Conservation (phyloP, 2,113 vertebrate species). For the Macaca mulatta region DNA sequence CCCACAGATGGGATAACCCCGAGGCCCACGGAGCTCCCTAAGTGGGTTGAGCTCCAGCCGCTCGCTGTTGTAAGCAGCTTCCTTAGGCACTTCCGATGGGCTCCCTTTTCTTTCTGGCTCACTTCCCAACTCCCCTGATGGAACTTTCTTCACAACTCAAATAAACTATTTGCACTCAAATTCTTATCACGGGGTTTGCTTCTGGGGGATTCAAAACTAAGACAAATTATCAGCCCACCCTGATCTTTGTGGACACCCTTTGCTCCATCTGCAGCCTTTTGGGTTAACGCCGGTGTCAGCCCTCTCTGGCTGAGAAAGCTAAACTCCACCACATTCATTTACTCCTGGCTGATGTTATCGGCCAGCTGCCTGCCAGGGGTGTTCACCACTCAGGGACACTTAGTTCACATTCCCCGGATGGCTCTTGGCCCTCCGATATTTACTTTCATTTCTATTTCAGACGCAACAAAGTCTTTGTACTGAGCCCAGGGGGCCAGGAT, state of each 20-base stretch:
- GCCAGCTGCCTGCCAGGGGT: not conserved
- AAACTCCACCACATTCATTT: not conserved
- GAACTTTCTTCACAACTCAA: not conserved
- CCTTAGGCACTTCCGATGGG: not conserved
- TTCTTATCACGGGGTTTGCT: not conserved
- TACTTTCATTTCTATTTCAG: conserved; percentile 5
- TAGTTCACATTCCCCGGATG: not conserved
- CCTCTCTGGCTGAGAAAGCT: not conserved
- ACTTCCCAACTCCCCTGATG: not conserved
- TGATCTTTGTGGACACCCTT: not conserved
- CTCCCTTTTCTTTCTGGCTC: not conserved
- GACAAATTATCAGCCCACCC: not conserved
- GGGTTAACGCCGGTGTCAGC: not conserved
- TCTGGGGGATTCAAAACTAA: not conserved
- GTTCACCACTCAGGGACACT: not conserved
- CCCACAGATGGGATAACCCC: not conserved
- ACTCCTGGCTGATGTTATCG: not conserved
- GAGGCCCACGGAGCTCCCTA: not conserved
- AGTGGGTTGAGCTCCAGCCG: not conserved
- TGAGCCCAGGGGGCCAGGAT: not conserved
- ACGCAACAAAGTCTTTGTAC: not conserved
- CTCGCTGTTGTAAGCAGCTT: not conserved
- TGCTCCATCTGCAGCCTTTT: not conserved
- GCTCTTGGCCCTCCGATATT: not conserved
- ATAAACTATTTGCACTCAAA: not conserved